These are phyloP conservation scores for Antennarius maculatus DNA, from an alignment of 2,797 vertebrate genomes.

Conservation along the genomic window DNA sequence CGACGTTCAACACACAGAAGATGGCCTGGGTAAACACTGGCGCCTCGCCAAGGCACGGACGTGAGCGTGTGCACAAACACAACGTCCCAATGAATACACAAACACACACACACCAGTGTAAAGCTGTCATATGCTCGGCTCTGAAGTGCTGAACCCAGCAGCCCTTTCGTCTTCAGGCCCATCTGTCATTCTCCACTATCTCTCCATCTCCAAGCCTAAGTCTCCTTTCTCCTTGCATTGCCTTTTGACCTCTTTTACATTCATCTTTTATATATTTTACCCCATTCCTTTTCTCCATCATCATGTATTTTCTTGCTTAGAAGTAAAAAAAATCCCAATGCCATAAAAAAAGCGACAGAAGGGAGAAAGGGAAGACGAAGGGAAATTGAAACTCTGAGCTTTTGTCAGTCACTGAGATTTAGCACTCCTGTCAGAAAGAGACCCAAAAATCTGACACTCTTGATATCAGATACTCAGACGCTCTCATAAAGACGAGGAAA, in stretches of 20 bases:
- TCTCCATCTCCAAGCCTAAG: constrained; percentile 21
- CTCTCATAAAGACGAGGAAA: constrained; percentile 26
- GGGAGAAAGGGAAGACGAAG: constrained; percentile 9
- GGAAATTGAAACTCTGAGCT: constrained; percentile 42
- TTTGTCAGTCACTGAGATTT: constrained; percentile 57
- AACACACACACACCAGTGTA: constrained; percentile 47
- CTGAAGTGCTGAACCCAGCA: constrained; percentile 74
- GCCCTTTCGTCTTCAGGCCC: constrained; percentile 67
- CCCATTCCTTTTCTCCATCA: background rate
- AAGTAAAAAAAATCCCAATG: constrained; percentile 38
- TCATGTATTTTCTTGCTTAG: constrained; percentile 13
- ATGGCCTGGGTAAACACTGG: constrained; percentile 66
- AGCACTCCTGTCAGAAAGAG: constrained; percentile 35
- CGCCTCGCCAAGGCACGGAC: constrained; percentile 54
- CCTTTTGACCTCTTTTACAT: constrained; percentile 39
- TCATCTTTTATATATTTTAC: background rate
- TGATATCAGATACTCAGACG: constrained; percentile 43
- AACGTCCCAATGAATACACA: constrained; percentile 9
- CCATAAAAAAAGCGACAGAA: constrained; percentile 44
- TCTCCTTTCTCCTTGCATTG: constrained; percentile 39
- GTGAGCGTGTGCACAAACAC: constrained; percentile 17
- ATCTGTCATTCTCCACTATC: constrained; percentile 67
- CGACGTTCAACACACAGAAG: constrained; percentile 55
- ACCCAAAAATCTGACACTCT: constrained; percentile 39
- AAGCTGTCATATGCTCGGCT: constrained; percentile 73